Evolutionary conservation across 2,888 invertebrate genomes (phyloP), one percentile per base, ranked within the genome.

Genomic region (Nomada fabriciana): DNA sequence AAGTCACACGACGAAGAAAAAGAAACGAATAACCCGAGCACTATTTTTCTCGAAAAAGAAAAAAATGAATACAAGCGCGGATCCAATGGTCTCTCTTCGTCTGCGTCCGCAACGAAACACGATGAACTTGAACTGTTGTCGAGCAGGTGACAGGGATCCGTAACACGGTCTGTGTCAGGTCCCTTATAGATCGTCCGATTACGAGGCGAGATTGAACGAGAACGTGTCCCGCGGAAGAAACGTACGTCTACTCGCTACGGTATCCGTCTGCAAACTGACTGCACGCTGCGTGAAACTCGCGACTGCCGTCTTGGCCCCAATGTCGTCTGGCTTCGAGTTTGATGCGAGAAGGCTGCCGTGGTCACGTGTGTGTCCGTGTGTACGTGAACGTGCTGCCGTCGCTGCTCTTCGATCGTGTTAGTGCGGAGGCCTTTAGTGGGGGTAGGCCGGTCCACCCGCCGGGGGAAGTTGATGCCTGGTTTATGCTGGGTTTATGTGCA

Each of bases 241-340:
- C 76, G 43, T 80, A 88, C 90, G 88, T 92, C 91, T 85, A 70
- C 85, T 91, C 92, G 81, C 84, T 85, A 83, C 89, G 89, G 88
- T 83, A 90, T 85, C 91, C 83, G 89, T 84, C 89, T 91, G 89
- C 88, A 86, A 88, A 93, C 92, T 93, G 92, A 91, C 83, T 90
- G 86, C 86, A 87, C 88, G 86, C 88, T 87, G 89, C 90, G 90
- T 87, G 90, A 90, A 87, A 90, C 88, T 89, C 85, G 84, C 87
- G 88, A 90, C 88, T 90, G 87, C 88, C 84, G 90, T 90, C 91
- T 88, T 89, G 88, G 90, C 87, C 90, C 89, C 91, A 91, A 92
- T 92, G 91, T 92, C 92, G 91, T 89, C 90, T 88, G 89, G 87
- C 86, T 89, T 90, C 91, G 89, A 84, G 87, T 88, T 89, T 88